A percentile compares a stretch with the other conserved stretches of the same genome.
Conservation (phyloP, 2,797 vertebrate species). For the Pseudopleuronectes americanus region DNA sequence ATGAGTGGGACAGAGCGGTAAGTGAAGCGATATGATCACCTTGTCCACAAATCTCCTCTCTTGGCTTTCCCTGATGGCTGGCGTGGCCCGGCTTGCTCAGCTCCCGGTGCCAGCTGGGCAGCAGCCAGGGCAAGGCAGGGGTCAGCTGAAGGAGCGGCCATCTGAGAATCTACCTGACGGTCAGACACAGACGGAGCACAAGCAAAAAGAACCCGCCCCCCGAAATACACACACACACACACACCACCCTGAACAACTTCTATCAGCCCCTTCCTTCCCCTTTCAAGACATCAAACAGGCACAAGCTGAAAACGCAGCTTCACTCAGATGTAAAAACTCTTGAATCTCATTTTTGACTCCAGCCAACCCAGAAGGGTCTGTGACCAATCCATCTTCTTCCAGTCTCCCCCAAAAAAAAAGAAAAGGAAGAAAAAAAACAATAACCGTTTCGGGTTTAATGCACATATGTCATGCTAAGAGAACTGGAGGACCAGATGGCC, state of each 20-base stretch:
- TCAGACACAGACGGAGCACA: conserved; percentile 42
- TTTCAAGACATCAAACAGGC: conserved; percentile 69
- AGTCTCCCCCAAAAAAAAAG: conserved; percentile 16
- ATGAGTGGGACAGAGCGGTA: conserved; percentile 56
- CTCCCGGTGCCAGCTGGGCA: conserved; percentile 78
- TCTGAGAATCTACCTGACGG: conserved; percentile 69
- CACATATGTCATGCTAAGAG: conserved; percentile 83
- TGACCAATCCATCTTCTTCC: conserved; percentile 55
- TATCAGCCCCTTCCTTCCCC: conserved; percentile 18
- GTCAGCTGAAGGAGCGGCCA: conserved; percentile 73
- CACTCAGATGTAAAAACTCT: conserved; percentile 72
- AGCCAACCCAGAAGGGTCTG: conserved; percentile 63
- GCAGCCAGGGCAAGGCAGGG: conserved; percentile 71
- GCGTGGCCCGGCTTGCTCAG: conserved; percentile 64
- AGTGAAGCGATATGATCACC: conserved; percentile 74
- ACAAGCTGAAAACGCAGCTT: conserved; percentile 61
- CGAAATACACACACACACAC: neutral
- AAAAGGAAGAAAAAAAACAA: conserved; percentile 55
- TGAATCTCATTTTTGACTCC: conserved; percentile 67
- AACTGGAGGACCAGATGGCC: conserved; percentile 85
- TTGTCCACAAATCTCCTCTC: conserved; percentile 74
- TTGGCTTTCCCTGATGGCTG: conserved; percentile 64
- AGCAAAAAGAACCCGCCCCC: conserved; percentile 21
- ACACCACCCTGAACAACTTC: conserved; percentile 26
- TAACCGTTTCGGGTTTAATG: conserved; percentile 82